Base-by-base conservation (phyloP, 2,797 vertebrate species). In the Gadopsis bispinosus region DNA sequence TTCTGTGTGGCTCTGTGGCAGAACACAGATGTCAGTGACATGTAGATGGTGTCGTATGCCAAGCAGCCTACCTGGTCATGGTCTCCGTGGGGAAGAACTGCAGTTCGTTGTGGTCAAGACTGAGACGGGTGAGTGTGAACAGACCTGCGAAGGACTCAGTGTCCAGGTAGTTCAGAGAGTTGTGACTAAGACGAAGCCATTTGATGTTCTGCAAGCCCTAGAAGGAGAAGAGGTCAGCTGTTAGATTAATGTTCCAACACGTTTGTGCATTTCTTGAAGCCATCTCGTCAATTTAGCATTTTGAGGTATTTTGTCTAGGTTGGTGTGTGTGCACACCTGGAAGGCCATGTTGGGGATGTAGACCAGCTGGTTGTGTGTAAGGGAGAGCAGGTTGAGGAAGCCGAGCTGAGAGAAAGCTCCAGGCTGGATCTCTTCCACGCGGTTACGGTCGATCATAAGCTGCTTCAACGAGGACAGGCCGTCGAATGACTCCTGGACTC, bases 271-370 rank as follows among this genome's bases (percentile, higher is more conserved):
- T 51, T 39, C 13, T 69, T 45, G 13, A 45, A 33, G n/a, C 26
- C 54, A 20, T n/a, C 31, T 43, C 45, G 13, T 64, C 19, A 48
- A 12, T 75, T 75, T 33, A 11, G 5, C 29, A 19, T 26, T 22
- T 43, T 17, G 50, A 61, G 16, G 11, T 39, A 7, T 50, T 56
- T 51, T 33, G n/a, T 20, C 26, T 1, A 4, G 0, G 12, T 4
- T 0, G 19, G 41, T 69, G 50, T 5, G 26, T 81, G 54, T 19
- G 50, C 6, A 16, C 75, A 94, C 93, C 90, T 99, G 98, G 92
- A 99, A 99, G 53, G 95, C 95, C 96, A 99, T 94, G 92, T 97
- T 95, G 0, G 98, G 97, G 80, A 99, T 94, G 87, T 97, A 99
- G 76, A 98, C 97, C 63, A 99, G 93, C 65, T 94, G 95, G 63